phyloP scores from a whole-genome alignment of 2,113 vertebrate species.

The Plotosus lineatus region DNA sequence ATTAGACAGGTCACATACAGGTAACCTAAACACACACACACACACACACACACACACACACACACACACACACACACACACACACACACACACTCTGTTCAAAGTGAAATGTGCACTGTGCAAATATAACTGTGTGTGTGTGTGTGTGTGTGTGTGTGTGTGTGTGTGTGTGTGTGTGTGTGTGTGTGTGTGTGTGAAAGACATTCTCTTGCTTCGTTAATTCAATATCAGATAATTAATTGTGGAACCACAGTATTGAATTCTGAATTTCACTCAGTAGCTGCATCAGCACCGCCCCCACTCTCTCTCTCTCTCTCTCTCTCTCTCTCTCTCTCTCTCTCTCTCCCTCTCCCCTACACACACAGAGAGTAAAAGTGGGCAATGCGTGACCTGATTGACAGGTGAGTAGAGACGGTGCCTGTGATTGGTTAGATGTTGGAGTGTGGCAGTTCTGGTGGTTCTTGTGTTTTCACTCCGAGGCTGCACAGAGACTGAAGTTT shows the following conservation, averaged over 20 bases:
- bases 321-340: not conserved
- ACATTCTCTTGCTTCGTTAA: slow-evolving; percentile 42
- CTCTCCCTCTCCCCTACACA: slow-evolving; percentile 25
- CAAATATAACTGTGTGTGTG: not conserved
- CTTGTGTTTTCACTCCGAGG: not conserved
- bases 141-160: not conserved
- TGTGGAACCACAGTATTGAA: slow-evolving; percentile 47
- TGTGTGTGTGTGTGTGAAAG: slow-evolving; percentile 34
- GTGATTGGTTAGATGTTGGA: not conserved
- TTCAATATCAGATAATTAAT: slow-evolving; percentile 62
- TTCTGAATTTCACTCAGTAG: slow-evolving; percentile 56
- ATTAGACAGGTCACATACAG: slow-evolving; percentile 87
- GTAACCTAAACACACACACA: slow-evolving; percentile 72
- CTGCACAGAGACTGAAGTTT: not conserved
- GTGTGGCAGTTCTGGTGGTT: not conserved
- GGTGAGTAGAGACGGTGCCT: not conserved
- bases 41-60: slow-evolving; percentile 12
- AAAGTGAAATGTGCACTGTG: slow-evolving; percentile 3
- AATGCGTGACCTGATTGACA: not conserved
- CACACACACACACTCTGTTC: slow-evolving; percentile 24
- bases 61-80: slow-evolving; percentile 36
- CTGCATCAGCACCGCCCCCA: slow-evolving; percentile 61
- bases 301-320: not conserved
- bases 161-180: slow-evolving; percentile 16
- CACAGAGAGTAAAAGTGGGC: not conserved